These are phyloP conservation scores for Cercopithecus mona DNA, from an alignment of 2,113 vertebrate species.

Conservation along the genomic window DNA sequence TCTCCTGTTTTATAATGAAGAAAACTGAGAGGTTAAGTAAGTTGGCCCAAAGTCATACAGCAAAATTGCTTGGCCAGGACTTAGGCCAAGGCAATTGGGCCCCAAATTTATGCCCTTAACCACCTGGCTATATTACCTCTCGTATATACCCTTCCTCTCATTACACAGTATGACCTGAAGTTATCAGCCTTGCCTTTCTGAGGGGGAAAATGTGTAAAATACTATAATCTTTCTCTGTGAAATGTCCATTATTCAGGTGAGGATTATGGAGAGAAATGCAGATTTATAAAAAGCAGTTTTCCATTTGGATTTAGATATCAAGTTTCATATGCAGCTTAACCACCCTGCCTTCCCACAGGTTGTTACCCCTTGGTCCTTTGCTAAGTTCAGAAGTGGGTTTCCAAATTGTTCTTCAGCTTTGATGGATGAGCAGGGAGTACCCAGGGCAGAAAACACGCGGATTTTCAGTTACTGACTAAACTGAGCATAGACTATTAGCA, in stretches of 20 bases:
- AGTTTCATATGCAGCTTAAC: background rate
- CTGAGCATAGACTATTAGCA: background rate
- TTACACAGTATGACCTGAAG: background rate
- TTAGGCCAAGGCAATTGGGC: background rate
- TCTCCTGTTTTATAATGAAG: conserved; percentile 23
- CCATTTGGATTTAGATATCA: background rate
- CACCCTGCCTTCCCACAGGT: background rate
- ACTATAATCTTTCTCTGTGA: background rate
- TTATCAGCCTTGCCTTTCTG: background rate
- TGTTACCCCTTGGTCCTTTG: background rate
- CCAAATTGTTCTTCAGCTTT: background rate
- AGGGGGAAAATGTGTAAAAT: background rate
- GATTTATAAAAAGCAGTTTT: conserved; percentile 37
- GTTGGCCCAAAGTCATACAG: background rate
- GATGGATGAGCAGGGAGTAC: background rate
- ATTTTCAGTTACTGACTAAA: conserved; percentile 18
- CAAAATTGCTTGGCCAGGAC: background rate
- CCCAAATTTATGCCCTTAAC: background rate
- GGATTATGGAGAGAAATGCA: conserved; percentile 32
- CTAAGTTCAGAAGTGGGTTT: conserved; percentile 5
- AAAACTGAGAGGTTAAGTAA: background rate
- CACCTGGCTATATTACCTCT: background rate
- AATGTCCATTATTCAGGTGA: background rate
- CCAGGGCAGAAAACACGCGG: background rate
- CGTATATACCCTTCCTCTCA: background rate